Evolutionary conservation across 64 coral and sea anemone species (phyloP).

Genomic region (Dendronephthya gigantea): DNA sequence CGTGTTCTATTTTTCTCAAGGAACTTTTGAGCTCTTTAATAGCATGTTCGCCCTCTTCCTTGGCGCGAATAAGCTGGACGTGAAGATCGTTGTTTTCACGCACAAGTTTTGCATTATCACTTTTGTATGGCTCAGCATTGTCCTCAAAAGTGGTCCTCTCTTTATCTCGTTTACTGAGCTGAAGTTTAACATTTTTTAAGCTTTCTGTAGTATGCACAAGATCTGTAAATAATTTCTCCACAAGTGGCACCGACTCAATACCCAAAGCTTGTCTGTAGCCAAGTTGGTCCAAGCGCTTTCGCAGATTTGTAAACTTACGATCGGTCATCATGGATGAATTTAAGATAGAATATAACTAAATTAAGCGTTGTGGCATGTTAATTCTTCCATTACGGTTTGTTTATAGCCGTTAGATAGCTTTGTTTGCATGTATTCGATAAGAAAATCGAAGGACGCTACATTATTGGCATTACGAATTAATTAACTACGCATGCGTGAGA

Average conservation of each 20-base stretch:
- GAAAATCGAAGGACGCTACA: background rate
- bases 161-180: constrained; percentile 56
- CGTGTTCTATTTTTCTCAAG: constrained; percentile 88
- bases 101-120: constrained; percentile 93
- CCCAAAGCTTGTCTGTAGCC: constrained; percentile 94
- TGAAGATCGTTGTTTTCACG: constrained; percentile 99
- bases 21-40: constrained; percentile 82
- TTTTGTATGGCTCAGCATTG: constrained; percentile 90
- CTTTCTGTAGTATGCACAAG: constrained; percentile 98
- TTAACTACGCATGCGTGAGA: background rate
- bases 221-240: constrained; percentile 96
- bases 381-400: background rate
- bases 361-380: background rate
- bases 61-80: constrained; percentile 76
- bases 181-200: constrained; percentile 92
- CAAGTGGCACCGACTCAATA: constrained; percentile 93
- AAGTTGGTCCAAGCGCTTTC: constrained; percentile 94
- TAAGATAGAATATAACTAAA: background rate
- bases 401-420: background rate
- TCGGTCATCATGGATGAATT: constrained; percentile 57
- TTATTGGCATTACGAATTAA: background rate
- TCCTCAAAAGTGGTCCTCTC: constrained; percentile 72
- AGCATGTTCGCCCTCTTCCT: constrained; percentile 68
- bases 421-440: constrained; percentile 2
- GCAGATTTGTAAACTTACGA: constrained; percentile 88